Conservation (phyloP, 1,140 invertebrate species). For the Aphelinus certus region DNA sequence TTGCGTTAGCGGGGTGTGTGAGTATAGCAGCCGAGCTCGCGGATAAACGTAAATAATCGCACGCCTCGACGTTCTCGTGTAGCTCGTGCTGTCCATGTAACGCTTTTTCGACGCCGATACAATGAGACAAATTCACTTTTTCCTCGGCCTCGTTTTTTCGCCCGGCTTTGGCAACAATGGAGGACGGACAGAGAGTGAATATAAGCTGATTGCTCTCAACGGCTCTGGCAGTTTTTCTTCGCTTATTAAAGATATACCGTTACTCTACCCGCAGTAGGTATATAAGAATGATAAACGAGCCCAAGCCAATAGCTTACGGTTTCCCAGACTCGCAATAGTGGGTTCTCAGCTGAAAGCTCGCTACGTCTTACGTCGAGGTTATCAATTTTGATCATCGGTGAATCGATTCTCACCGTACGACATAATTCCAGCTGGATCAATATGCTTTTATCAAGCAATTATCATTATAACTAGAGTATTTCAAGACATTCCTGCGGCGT, state of each 20-base stretch:
- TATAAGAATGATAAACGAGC: background rate
- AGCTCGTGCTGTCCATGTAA: background rate
- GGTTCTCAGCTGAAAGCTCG: too few relatives aligned
- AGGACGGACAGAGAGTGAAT: background rate
- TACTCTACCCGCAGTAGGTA: background rate
- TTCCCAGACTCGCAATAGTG: too few relatives aligned
- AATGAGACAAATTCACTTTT: conserved; percentile 7
- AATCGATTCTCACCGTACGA: too few relatives aligned
- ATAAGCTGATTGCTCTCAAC: background rate
- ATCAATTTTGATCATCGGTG: too few relatives aligned
- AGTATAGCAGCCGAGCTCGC: background rate
- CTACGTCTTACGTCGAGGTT: too few relatives aligned
- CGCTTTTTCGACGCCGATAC: background rate
- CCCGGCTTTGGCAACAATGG: conserved; percentile 7
- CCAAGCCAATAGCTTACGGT: background rate
- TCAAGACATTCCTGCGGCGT: too few relatives aligned
- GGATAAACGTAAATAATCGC: conserved; percentile 20
- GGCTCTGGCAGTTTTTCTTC: conserved; percentile 7
- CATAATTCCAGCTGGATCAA: too few relatives aligned
- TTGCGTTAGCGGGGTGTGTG: too few relatives aligned
- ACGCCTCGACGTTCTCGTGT: background rate
- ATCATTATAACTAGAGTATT: too few relatives aligned
- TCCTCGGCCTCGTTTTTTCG: background rate
- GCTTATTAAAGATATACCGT: conserved; percentile 6
- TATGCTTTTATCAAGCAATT: too few relatives aligned